Evolutionary conservation across 2,888 invertebrate species (phyloP).

Genomic region (Luperina nickerlii): DNA sequence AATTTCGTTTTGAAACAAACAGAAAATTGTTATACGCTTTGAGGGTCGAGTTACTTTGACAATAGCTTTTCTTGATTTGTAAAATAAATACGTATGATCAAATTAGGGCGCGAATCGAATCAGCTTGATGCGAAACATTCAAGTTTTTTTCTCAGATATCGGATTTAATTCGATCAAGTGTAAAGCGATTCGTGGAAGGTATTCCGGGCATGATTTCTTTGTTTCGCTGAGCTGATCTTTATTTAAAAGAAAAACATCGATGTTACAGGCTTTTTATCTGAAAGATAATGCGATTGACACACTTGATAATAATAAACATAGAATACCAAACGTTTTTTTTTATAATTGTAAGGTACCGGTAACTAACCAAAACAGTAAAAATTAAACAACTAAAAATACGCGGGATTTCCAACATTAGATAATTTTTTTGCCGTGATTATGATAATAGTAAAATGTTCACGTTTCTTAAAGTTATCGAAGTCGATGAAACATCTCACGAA

Average conservation of each 20-base stretch:
- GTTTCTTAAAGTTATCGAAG: too few species aligned
- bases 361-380: too few species aligned
- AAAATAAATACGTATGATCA: slow-evolving; percentile 29
- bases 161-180: slow-evolving; percentile 52
- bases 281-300: not conserved
- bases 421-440: too few species aligned
- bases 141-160: slow-evolving; percentile 39
- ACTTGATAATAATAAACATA: not conserved
- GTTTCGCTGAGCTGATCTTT: slow-evolving; percentile 31
- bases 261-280: not conserved
- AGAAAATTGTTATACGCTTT: not conserved
- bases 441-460: too few species aligned
- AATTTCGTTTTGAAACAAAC: not conserved
- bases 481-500: too few species aligned
- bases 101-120: slow-evolving; percentile 34
- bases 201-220: slow-evolving; percentile 33
- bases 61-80: slow-evolving; percentile 13
- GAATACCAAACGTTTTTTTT: not conserved
- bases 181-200: slow-evolving; percentile 35
- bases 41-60: not conserved
- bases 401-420: too few species aligned
- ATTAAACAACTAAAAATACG: too few species aligned
- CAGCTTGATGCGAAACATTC: slow-evolving; percentile 29
- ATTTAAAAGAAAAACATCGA: slow-evolving; percentile 36
- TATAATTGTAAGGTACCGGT: too few species aligned